A percentile compares a stretch with the other conserved stretches of the same genome.
Evolutionary conservation across 1,140 invertebrate species (phyloP).

Genomic region (Drosophila nikananu): DNA sequence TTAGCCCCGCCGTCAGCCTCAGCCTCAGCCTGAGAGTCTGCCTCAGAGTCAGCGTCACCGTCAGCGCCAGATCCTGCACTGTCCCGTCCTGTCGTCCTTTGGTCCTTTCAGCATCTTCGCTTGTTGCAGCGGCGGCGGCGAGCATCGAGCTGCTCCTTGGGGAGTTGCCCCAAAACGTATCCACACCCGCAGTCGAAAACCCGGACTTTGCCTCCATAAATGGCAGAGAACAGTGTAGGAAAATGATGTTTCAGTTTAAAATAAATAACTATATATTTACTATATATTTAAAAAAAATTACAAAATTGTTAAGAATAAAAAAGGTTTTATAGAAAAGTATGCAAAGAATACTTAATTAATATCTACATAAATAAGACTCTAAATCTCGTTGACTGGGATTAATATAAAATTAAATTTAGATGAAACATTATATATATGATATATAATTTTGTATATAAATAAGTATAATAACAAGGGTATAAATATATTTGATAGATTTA

Average conservation of each 20-base stretch:
- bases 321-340: too few relatives aligned
- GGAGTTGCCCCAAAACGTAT: slow-evolving; percentile 19
- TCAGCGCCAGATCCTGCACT: slow-evolving; percentile 17
- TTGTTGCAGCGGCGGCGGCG: slow-evolving; percentile 59
- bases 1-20: slow-evolving; percentile 63
- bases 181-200: slow-evolving; percentile 9
- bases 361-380: too few relatives aligned
- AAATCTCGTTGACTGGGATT: neutral
- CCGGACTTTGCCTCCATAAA: slow-evolving; percentile 11
- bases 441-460: too few relatives aligned
- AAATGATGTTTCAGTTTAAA: neutral
- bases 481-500: too few relatives aligned
- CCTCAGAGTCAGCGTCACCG: slow-evolving; percentile 17
- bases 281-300: too few relatives aligned
- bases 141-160: slow-evolving; percentile 33
- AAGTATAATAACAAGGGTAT: too few relatives aligned
- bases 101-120: slow-evolving; percentile 63
- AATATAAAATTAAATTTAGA: too few relatives aligned
- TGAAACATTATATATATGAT: too few relatives aligned
- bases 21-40: slow-evolving; percentile 13
- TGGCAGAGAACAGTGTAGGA: neutral
- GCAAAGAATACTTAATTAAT: too few relatives aligned
- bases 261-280: too few relatives aligned
- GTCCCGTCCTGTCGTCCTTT: slow-evolving; percentile 11
- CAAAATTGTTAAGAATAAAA: neutral